Conservation (phyloP, 2,888 invertebrate species). For the Sphaerophoria rueppellii region DNA sequence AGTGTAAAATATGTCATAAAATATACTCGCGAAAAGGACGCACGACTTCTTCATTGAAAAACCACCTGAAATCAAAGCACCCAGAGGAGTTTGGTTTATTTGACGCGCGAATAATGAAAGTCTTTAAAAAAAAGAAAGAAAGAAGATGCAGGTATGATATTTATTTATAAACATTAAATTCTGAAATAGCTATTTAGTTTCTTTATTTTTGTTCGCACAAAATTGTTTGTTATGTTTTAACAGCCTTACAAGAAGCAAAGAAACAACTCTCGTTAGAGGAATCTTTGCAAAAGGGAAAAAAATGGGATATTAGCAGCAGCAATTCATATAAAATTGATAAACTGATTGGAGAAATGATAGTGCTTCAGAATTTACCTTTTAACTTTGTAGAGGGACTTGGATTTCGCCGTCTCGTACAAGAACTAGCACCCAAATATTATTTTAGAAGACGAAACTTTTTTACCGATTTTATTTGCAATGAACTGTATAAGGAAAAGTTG, state of each 20-base stretch:
- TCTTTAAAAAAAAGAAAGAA: too few species aligned
- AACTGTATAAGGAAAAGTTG: conserved; percentile 34
- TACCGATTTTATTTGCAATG: conserved; percentile 22
- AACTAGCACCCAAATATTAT: conserved; percentile 28
- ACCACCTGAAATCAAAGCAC: conserved; percentile 20
- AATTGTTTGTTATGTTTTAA: too few species aligned
- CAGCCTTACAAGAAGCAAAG: conserved; percentile 22
- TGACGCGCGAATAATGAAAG: too few species aligned
- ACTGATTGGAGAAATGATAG: conserved; percentile 34
- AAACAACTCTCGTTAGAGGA: conserved; percentile 31
- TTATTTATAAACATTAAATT: too few species aligned
- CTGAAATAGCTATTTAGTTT: too few species aligned
- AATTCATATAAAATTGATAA: conserved; percentile 27
- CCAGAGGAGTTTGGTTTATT: conserved; percentile 9
- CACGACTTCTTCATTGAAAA: conserved; percentile 16
- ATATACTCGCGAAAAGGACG: conserved; percentile 15
- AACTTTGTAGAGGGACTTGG: conserved; percentile 24
- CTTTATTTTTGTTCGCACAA: too few species aligned
- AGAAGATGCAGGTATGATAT: conserved; percentile 15
- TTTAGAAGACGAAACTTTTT: conserved; percentile 16
- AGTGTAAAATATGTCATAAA: conserved; percentile 21
- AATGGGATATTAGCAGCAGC: background rate
- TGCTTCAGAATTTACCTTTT: conserved; percentile 27
- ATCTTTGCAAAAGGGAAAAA: conserved; percentile 1
- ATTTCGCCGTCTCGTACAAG: conserved; percentile 24